Evolutionary conservation across 2,888 invertebrate species (phyloP).

Genomic region (Aspidiotus destructor): DNA sequence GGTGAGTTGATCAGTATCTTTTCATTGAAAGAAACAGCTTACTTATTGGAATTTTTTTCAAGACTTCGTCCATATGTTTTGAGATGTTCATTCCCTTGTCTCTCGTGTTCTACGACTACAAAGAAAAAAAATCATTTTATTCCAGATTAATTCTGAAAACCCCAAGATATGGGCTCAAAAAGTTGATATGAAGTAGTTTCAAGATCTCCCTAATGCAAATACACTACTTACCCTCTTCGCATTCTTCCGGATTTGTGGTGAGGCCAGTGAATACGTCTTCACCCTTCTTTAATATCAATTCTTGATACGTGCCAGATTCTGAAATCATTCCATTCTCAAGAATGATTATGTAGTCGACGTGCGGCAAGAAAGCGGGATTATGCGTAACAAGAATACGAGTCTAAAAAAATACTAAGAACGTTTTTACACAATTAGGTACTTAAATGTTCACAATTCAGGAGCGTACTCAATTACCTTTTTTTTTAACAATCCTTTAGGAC

Average conservation of each 20-base stretch:
- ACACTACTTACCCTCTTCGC: constrained; percentile 35
- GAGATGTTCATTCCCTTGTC: too few species aligned
- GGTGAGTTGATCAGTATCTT: too few species aligned
- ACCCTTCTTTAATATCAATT: constrained; percentile 77
- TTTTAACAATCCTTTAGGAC: constrained; percentile 44
- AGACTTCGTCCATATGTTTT: too few species aligned
- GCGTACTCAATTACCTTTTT: constrained; percentile 39
- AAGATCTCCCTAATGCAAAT: not conserved
- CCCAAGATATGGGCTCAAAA: not conserved
- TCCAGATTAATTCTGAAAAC: not conserved
- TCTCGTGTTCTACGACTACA: too few species aligned
- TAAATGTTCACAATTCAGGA: not conserved
- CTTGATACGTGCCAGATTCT: constrained; percentile 81
- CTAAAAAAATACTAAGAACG: constrained; percentile 36
- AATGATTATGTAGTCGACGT: constrained; percentile 83
- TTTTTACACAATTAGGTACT: not conserved
- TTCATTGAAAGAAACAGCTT: too few species aligned
- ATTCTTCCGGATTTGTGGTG: constrained; percentile 47
- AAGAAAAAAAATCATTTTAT: too few species aligned
- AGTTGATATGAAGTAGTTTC: not conserved
- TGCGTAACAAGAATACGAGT: constrained; percentile 92
- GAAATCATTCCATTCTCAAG: constrained; percentile 76
- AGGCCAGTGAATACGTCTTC: constrained; percentile 71
- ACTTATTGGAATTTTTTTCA: too few species aligned
- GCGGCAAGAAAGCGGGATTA: constrained; percentile 82